phyloP scores from a whole-genome alignment of 2,113 vertebrate genomes.

The Prochilodus magdalenae region DNA sequence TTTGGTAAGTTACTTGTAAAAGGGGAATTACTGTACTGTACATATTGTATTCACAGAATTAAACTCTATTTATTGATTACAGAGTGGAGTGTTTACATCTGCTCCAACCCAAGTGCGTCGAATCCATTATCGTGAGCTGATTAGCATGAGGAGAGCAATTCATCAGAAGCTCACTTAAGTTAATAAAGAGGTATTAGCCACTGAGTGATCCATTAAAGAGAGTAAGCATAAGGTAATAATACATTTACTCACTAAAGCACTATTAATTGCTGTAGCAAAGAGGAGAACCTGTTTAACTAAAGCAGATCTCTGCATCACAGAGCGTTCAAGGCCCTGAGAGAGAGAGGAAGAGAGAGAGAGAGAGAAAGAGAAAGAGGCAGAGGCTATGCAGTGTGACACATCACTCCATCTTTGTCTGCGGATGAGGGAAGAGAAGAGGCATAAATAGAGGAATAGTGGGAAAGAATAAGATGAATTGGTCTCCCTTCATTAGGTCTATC shows the following conservation, averaged over 20 bases:
- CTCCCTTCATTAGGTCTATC: neutral
- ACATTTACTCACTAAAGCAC: neutral
- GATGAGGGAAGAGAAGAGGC: neutral
- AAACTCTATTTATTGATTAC: conserved; percentile 55
- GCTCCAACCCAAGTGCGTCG: neutral
- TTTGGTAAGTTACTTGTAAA: neutral
- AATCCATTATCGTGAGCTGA: neutral
- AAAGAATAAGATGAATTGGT: neutral
- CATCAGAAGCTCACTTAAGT: neutral
- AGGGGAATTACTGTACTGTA: conserved; percentile 26
- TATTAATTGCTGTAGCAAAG: neutral
- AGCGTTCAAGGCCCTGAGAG: too few relatives aligned
- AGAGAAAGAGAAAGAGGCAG: neutral
- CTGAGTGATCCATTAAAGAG: neutral
- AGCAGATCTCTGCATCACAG: neutral
- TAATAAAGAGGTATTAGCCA: neutral
- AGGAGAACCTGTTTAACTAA: too few relatives aligned
- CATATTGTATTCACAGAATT: conserved; percentile 43
- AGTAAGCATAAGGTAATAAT: neutral
- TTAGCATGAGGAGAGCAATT: neutral
- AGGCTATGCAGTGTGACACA: neutral
- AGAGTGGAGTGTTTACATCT: neutral
- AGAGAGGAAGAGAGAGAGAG: neutral
- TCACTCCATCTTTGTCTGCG: neutral
- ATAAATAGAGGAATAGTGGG: neutral